Evolutionary conservation across 2,113 vertebrate species (phyloP).

Genomic region (Sturnira hondurensis): DNA sequence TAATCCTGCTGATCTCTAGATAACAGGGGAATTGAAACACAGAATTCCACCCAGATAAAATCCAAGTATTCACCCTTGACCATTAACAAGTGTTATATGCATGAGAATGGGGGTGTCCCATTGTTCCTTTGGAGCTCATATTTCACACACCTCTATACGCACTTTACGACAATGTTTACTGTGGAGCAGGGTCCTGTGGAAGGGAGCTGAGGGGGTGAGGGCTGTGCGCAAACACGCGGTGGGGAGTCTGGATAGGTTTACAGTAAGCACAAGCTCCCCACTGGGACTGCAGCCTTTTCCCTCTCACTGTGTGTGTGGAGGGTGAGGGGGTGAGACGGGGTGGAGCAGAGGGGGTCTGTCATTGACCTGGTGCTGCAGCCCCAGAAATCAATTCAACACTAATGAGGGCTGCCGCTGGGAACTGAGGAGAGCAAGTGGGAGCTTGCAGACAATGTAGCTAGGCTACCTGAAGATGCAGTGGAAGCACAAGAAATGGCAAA

Average conservation of each 20-base stretch:
- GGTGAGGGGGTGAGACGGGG: not conserved
- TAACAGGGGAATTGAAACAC: conserved; percentile 57
- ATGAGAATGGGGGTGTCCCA: conserved; percentile 8
- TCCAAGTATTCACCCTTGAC: not conserved
- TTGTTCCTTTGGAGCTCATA: conserved; percentile 23
- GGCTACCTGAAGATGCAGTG: not conserved
- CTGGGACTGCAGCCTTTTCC: conserved; percentile 51
- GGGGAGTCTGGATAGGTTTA: conserved; percentile 48
- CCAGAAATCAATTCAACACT: conserved; percentile 67
- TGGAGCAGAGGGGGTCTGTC: not conserved
- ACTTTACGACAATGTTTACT: conserved; percentile 56
- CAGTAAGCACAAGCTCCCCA: conserved; percentile 31
- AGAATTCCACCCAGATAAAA: not conserved
- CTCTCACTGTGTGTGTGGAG: not conserved
- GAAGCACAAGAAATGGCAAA: not conserved
- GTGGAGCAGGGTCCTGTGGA: conserved; percentile 8
- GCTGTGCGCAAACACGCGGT: conserved; percentile 62
- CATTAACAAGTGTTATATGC: not conserved
- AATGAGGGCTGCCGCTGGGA: conserved; percentile 49
- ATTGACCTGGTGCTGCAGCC: conserved; percentile 54
- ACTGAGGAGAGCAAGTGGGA: conserved; percentile 34
- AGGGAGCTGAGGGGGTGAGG: not conserved
- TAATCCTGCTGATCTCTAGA: conserved; percentile 11
- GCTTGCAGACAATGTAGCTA: not conserved
- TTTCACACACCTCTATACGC: not conserved